These are phyloP conservation scores for Coptodon rendalli DNA, from an alignment of 2,113 vertebrate species.

Conservation along the genomic window DNA sequence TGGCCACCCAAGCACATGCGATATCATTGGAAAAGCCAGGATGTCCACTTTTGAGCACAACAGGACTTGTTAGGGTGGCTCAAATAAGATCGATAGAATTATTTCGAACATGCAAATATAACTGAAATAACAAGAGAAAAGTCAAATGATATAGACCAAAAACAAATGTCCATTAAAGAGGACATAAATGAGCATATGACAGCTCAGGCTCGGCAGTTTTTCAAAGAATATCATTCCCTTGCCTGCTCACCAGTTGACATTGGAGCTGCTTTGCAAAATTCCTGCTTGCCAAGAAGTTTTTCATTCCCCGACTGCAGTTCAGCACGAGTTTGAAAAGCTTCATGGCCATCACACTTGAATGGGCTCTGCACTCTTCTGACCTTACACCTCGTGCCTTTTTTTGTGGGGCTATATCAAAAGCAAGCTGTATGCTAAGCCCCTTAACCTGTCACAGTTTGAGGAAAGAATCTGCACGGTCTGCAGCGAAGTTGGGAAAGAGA, in stretches of 20 bases:
- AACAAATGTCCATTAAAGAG: not conserved
- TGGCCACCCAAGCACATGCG: not conserved
- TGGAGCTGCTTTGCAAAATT: not conserved
- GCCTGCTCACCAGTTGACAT: not conserved
- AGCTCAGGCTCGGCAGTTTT: not conserved
- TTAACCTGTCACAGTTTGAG: not conserved
- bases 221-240: not conserved
- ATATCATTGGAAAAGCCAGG: not conserved
- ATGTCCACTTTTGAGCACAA: not conserved
- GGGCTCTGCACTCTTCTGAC: not conserved
- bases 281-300: not conserved
- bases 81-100: not conserved
- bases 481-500: not conserved
- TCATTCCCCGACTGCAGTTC: not conserved
- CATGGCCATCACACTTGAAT: not conserved
- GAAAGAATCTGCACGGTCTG: not conserved
- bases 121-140: not conserved
- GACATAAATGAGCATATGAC: not conserved
- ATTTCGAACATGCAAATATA: not conserved
- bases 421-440: not conserved
- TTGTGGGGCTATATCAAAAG: not conserved
- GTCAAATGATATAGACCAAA: not conserved
- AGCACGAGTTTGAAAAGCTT: not conserved
- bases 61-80: not conserved
- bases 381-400: not conserved